Evolutionary conservation across 1,140 invertebrate genomes (phyloP).

Genomic region (Diachasma alloeum): DNA sequence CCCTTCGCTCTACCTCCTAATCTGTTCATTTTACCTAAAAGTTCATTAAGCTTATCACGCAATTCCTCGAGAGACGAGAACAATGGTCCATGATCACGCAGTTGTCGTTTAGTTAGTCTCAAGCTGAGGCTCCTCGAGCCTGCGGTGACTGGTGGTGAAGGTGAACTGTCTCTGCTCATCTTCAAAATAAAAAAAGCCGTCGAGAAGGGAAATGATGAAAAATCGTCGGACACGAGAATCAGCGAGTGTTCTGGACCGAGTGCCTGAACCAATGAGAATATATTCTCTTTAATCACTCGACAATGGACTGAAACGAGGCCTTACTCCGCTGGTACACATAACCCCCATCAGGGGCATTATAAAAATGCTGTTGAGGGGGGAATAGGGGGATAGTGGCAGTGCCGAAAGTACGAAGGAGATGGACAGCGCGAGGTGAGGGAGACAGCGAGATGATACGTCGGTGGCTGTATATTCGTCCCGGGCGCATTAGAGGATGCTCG

Average conservation of each 20-base stretch:
- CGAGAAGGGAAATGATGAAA: background rate
- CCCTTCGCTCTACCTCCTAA: background rate
- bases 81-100: slow-evolving; percentile 45
- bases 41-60: slow-evolving; percentile 56
- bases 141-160: slow-evolving; percentile 27
- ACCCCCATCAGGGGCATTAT: background rate
- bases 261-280: no score
- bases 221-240: background rate
- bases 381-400: slow-evolving; percentile 6
- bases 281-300: slow-evolving; percentile 12
- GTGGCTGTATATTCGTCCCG: slow-evolving; percentile 3
- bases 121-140: slow-evolving; percentile 38
- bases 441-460: background rate
- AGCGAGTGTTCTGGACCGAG: no score
- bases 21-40: slow-evolving; percentile 51
- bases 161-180: background rate
- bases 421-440: background rate
- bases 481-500: slow-evolving; percentile 45
- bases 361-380: background rate
- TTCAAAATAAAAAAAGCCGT: background rate
- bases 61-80: slow-evolving; percentile 60
- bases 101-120: slow-evolving; percentile 26
- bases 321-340: background rate
- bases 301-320: slow-evolving; percentile 21
- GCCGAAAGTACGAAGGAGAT: background rate